These are phyloP conservation scores for Melanotaenia pygmaea DNA, from an alignment of 2,797 vertebrate species.

Conservation along the genomic window DNA sequence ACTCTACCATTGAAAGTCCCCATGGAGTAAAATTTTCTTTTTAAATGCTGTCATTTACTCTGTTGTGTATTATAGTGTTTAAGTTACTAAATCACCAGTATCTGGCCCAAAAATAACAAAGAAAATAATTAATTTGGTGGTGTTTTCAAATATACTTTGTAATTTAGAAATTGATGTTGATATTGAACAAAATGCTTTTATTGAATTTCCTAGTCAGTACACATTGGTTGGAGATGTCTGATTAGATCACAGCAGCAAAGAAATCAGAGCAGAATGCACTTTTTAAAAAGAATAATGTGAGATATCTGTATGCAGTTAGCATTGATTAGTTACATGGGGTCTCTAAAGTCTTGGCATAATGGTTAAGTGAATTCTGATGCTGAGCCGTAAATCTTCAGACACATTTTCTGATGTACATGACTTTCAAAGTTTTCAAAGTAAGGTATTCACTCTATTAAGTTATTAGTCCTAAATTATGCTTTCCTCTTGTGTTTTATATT, in stretches of 20 bases:
- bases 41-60: background rate
- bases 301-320: background rate
- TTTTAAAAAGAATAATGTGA: background rate
- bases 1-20: background rate
- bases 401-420: background rate
- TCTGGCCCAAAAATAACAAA: background rate
- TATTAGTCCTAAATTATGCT: background rate
- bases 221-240: background rate
- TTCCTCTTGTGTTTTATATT: slow-evolving; percentile 36
- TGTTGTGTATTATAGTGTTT: background rate
- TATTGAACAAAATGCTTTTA: background rate
- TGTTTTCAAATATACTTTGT: background rate
- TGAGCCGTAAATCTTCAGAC: background rate
- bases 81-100: background rate
- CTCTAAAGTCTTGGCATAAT: background rate
- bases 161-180: background rate
- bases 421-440: background rate
- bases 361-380: background rate
- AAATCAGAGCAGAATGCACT: background rate
- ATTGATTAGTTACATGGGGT: background rate
- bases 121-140: too few relatives aligned
- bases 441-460: background rate
- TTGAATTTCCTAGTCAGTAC: background rate
- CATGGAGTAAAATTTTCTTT: background rate
- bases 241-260: too few relatives aligned